Evolutionary conservation across 2,797 vertebrate genomes (phyloP), one percentile per base, ranked within the genome.

Genomic region (Sphenopsis melanotis): DNA sequence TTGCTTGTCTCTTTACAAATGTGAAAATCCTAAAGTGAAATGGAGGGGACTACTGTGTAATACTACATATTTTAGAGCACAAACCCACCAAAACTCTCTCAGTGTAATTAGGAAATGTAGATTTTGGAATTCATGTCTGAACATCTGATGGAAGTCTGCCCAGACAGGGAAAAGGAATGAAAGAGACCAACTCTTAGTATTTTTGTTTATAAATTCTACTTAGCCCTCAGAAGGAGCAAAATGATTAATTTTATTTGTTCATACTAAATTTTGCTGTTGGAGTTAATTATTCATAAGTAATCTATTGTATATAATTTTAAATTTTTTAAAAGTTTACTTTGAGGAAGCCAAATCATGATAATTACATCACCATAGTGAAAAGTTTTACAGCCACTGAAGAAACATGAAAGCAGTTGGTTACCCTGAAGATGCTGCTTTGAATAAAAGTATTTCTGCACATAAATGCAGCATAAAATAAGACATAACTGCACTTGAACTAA

Each of bases 401-500:
- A 95, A 68, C 26, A 77, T 57, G 22, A 92, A 95, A 94, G 49
- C 34, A 65, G 80, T 83, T 77, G 50, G 34, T 55, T 87, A 76
- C 24, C 32, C 41, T 49, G n/a, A 94, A 85, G 29, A 79, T 36
- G 30, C 10, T 92, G 52, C 36, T 89, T 53, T 83, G 63, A 83
- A 69, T 91, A 60, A 34, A 61, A 90, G 23, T 81, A 91, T 88
- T 89, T 91, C 63, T 95, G 70, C 20, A 90, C 23, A 69, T 72
- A 89, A 87, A 69, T 24, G 44, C 22, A 82, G 47, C 42, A 93
- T 41, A 82, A 95, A 93, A 77, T 63, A 72, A 89, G 79, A 65
- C 17, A 78, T 88, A 94, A 94, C 44, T 79, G 72, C 68, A 71
- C 76, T 93, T 78, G 44, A 93, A 77, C 56, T 60, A 77, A 93